Conservation (phyloP, 2,113 vertebrate species). For the Nesospiza acunhae region DNA sequence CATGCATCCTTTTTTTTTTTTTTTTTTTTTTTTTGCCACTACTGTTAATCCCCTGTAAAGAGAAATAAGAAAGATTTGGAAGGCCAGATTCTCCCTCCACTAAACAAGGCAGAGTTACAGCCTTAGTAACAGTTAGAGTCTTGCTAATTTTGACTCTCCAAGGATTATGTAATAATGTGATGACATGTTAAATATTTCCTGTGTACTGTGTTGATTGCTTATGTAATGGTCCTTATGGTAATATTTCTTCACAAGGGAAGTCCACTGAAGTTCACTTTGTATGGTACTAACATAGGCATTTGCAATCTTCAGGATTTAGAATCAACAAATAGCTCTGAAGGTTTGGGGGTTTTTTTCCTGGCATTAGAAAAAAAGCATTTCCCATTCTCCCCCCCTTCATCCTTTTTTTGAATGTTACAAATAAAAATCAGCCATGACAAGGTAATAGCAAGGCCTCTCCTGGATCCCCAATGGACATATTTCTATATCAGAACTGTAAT, state of each 20-base stretch:
- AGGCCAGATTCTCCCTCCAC: background rate
- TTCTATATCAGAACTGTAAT: background rate
- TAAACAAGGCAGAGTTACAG: background rate
- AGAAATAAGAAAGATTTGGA: slow-evolving; percentile 12
- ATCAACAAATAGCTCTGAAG: background rate
- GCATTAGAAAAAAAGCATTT: background rate
- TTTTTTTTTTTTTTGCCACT: background rate
- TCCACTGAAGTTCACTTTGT: background rate
- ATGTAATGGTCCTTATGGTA: slow-evolving; percentile 22
- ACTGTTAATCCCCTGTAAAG: slow-evolving; percentile 15
- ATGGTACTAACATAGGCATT: background rate
- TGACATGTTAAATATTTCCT: slow-evolving; percentile 51
- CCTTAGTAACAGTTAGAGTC: background rate
- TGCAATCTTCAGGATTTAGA: background rate
- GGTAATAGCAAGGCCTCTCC: background rate
- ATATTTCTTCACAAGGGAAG: slow-evolving; percentile 1
- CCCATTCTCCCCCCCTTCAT: fast-evolving
- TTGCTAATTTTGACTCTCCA: slow-evolving; percentile 35
- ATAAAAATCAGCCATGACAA: background rate
- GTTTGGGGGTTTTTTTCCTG: background rate
- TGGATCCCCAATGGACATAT: background rate
- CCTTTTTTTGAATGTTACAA: background rate
- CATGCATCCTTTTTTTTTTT: background rate
- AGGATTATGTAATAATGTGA: slow-evolving; percentile 27
- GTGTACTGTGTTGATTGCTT: slow-evolving; percentile 32